Conservation (phyloP, 2,888 invertebrate genomes). For the Sarcophaga carnaria region DNA sequence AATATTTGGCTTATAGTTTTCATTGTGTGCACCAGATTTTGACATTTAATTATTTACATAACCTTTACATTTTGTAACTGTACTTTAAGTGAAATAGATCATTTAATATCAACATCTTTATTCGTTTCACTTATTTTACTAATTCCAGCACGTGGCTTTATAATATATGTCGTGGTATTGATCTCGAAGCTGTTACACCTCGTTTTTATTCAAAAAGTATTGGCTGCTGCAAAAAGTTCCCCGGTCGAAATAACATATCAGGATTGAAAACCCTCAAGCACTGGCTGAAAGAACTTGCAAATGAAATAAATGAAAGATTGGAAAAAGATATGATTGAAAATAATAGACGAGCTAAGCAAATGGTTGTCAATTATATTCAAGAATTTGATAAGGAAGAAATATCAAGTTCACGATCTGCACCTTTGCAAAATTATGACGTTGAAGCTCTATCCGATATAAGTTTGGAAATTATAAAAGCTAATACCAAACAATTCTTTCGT, state of each 20-base stretch:
- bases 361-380: constrained; percentile 89
- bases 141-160: constrained; percentile 88
- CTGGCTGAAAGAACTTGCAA: constrained; percentile 91
- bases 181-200: constrained; percentile 92
- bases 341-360: constrained; percentile 88
- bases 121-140: neutral
- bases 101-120: neutral
- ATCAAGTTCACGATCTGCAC: constrained; percentile 86
- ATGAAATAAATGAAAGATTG: constrained; percentile 92
- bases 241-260: constrained; percentile 88
- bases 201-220: constrained; percentile 95
- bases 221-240: constrained; percentile 97
- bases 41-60: no score
- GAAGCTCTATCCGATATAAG: constrained; percentile 87
- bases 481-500: constrained; percentile 81
- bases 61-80: no score
- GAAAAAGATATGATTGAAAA: constrained; percentile 91
- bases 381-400: constrained; percentile 83
- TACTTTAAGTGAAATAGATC: no score
- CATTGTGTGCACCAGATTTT: no score
- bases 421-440: constrained; percentile 85
- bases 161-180: constrained; percentile 92
- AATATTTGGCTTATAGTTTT: no score
- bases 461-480: constrained; percentile 86
- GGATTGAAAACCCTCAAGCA: constrained; percentile 86